A percentile compares a stretch with the other conserved stretches of the same genome.
These are phyloP conservation scores for Python bivittatus DNA, from an alignment of 2,113 vertebrate species.

Conservation along the genomic window DNA sequence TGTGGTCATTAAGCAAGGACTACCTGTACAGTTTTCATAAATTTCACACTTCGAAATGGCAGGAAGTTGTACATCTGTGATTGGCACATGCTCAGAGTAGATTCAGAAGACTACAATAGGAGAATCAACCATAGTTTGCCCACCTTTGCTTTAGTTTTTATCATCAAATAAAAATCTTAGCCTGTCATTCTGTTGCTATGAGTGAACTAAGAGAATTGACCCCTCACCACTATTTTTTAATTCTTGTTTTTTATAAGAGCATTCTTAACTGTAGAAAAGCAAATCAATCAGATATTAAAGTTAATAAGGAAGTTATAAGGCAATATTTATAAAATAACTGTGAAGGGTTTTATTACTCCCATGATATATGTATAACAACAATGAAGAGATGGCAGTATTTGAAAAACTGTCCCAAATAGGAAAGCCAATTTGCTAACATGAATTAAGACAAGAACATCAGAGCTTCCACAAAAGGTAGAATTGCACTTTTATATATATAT, in stretches of 20 bases:
- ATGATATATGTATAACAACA: conserved; percentile 47
- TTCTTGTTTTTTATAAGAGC: conserved; percentile 47
- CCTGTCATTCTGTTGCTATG: not conserved
- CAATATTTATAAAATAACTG: conserved; percentile 62
- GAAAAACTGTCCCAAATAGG: conserved; percentile 53
- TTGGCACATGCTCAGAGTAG: not conserved
- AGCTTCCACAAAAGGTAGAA: conserved; percentile 38
- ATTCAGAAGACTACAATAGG: not conserved
- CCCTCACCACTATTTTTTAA: not conserved
- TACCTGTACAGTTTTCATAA: too few relatives aligned
- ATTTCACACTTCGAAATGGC: too few relatives aligned
- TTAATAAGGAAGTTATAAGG: conserved; percentile 55
- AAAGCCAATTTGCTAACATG: conserved; percentile 45
- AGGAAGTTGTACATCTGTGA: not conserved
- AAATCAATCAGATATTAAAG: conserved; percentile 62
- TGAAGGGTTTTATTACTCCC: conserved; percentile 48
- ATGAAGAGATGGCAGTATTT: conserved; percentile 27
- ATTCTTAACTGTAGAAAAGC: conserved; percentile 36
- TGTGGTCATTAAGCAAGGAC: too few relatives aligned
- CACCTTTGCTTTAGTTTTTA: not conserved
- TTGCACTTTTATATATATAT: too few relatives aligned
- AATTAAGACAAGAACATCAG: conserved; percentile 45
- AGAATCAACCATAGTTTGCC: not conserved
- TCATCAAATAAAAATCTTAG: not conserved
- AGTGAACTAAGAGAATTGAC: not conserved